Evolutionary conservation across 2,113 vertebrate species (phyloP), one percentile per base, ranked within the genome.

Genomic region (Oxyura jamaicensis): DNA sequence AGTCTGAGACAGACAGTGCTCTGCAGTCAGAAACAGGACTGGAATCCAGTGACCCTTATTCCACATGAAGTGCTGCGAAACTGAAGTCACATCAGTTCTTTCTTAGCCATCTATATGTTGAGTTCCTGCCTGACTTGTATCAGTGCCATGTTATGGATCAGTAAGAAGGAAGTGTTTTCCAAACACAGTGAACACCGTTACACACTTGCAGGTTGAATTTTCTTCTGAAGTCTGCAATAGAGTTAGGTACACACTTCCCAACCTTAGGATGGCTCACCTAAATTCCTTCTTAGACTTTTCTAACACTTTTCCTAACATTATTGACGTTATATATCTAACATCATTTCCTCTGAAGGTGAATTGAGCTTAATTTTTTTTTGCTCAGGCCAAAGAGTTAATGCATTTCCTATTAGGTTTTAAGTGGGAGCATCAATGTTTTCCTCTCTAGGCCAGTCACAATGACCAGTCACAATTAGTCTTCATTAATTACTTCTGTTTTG

Each of bases 1-100:
- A 76, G 83, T 0, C 58, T 76, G 91, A 95, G 92, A 82, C 86
- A 94, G 94, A 81, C 83, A 94, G 91, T 62, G 74, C 93, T 94
- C 68, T 39, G 65, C 86, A 96, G 63, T 36, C 83, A 85, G 80
- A 11, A 73, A 16, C 82, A 26, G 83, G 36, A 72, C 93, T 86
- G 88, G 22, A 83, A 72, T 63, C 72, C 75, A 62, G 50, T 50
- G 71, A 91, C 91, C 88, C 84, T 60, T 91, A 52, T 48, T 91
- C 84, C 90, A 21, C 29, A 80, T 55, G 58, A 85, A 89, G 55
- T 21, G 75, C 80, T 85, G 10, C 0, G 0, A 71, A 63, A 52
- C 56, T 73, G 88, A 33, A 14, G 22, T 71, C 76, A 87, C 68
- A 90, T 72, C 33, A 36, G 7, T 83, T 83, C 60, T 41, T 60